Conservation (phyloP, 30 jellyfish, hydroid and myxozoan species). For the Chrysaora quinquecirrha region DNA sequence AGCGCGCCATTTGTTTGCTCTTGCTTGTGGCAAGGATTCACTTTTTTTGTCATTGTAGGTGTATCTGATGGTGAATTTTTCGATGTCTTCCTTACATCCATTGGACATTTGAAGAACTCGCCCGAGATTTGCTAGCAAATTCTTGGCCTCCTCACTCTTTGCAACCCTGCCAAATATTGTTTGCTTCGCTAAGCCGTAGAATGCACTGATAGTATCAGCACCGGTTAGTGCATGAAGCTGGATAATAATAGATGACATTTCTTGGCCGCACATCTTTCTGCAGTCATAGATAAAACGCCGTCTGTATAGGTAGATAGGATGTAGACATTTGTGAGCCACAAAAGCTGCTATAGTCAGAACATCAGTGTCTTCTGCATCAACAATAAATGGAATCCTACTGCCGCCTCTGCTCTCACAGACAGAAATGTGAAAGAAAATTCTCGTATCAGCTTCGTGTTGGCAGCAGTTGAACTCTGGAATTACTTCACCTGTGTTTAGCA, state of each 20-base stretch:
- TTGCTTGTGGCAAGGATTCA: neutral
- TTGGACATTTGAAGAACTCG: neutral
- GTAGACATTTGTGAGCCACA: neutral
- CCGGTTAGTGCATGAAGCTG: slow-evolving; percentile 1
- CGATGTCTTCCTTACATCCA: neutral
- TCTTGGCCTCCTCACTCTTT: neutral
- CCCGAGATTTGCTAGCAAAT: neutral
- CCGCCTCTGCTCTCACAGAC: neutral
- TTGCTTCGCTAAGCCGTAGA: neutral
- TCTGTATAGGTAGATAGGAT: neutral
- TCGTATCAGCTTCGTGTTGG: slow-evolving; percentile 2
- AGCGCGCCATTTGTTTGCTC: neutral
- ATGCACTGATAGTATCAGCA: neutral
- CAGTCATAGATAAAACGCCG: neutral
- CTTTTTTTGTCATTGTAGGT: neutral
- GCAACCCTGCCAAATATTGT: neutral
- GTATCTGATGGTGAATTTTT: neutral
- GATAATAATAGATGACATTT: neutral
- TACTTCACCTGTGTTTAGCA: neutral
- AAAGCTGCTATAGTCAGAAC: neutral
- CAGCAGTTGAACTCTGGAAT: neutral
- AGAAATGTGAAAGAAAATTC: neutral
- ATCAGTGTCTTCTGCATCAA: slow-evolving; percentile 8
- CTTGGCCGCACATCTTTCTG: neutral
- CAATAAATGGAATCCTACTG: neutral